Percentiles rank a stretch among this genome's conserved stretches.
phyloP scores from a whole-genome alignment of 2,113 vertebrate species.

The Hypomesus transpacificus region DNA sequence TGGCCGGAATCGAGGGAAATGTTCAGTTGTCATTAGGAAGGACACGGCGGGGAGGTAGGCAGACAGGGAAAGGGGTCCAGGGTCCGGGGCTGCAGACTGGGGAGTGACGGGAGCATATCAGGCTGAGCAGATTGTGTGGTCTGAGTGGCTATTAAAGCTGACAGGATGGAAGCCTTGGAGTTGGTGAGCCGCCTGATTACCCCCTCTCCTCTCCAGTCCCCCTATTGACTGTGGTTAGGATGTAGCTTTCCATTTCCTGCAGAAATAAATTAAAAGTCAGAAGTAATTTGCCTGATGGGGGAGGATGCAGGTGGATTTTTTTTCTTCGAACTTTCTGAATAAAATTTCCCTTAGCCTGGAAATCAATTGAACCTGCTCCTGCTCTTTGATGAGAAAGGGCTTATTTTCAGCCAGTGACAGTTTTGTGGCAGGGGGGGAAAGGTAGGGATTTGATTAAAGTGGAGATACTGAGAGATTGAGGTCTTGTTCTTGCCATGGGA shows the following conservation, averaged over 20 bases:
- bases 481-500: constrained; percentile 93
- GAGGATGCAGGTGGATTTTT: constrained; percentile 77
- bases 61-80: constrained; percentile 1
- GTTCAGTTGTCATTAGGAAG: constrained; percentile 83
- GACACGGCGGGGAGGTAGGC: constrained; percentile 70
- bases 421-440: constrained; percentile 85
- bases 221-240: constrained; percentile 95
- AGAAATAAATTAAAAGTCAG: constrained; percentile 99
- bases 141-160: constrained; percentile 93
- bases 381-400: constrained; percentile 75
- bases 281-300: constrained; percentile 99
- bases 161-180: constrained; percentile 83
- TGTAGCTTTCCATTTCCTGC: constrained; percentile 97
- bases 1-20: constrained; percentile 37
- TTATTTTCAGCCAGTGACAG: constrained; percentile 96
- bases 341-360: constrained; percentile 78
- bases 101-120: constrained; percentile 80
- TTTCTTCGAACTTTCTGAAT: constrained; percentile 71
- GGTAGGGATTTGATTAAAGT: constrained; percentile 94
- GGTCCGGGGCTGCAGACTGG: constrained; percentile 69
- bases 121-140: constrained; percentile 85
- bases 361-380: constrained; percentile 92
- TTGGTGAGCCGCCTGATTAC: constrained; percentile 90
- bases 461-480: constrained; percentile 98
- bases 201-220: constrained; percentile 79